Percentiles rank a stretch among this genome's conserved stretches.
Evolutionary conservation across 2,797 vertebrate genomes (phyloP).

Genomic region (Coreius guichenoti): DNA sequence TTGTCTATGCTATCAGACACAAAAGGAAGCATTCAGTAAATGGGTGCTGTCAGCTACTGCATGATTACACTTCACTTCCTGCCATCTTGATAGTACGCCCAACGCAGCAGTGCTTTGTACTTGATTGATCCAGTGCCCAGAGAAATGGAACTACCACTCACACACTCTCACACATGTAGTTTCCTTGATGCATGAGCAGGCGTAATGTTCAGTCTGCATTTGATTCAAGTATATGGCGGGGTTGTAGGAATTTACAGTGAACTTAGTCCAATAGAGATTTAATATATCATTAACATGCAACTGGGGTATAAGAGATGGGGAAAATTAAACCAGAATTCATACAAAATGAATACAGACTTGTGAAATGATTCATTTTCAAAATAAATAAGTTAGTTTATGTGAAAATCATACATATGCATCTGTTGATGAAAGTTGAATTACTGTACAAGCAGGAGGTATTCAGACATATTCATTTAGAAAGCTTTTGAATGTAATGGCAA

Average conservation of each 20-base stretch:
- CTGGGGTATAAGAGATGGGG: not conserved
- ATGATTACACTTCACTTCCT: slow-evolving; percentile 57
- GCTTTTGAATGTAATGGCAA: not conserved
- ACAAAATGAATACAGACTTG: not conserved
- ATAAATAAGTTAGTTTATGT: not conserved
- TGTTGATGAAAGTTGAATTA: not conserved
- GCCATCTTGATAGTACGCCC: slow-evolving; percentile 64
- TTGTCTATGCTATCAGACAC: slow-evolving; percentile 33
- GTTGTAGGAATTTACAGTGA: not conserved
- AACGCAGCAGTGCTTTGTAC: slow-evolving; percentile 56
- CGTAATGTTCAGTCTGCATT: not conserved
- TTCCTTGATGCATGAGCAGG: slow-evolving; percentile 25
- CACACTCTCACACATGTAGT: slow-evolving; percentile 25
- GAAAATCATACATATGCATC: slow-evolving; percentile 9
- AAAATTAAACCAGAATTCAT: too few species aligned
- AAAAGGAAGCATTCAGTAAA: slow-evolving; percentile 46
- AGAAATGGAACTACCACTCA: slow-evolving; percentile 52
- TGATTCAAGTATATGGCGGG: not conserved
- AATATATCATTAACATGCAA: not conserved
- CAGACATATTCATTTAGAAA: not conserved
- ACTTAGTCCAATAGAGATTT: not conserved
- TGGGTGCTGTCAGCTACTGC: slow-evolving; percentile 34
- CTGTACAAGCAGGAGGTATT: not conserved
- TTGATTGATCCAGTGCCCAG: slow-evolving; percentile 64
- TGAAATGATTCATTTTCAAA: not conserved